Percentiles rank a stretch among this genome's conserved stretches.
Evolutionary conservation across 2,113 vertebrate species (phyloP).

Genomic region (Tinamus guttatus): DNA sequence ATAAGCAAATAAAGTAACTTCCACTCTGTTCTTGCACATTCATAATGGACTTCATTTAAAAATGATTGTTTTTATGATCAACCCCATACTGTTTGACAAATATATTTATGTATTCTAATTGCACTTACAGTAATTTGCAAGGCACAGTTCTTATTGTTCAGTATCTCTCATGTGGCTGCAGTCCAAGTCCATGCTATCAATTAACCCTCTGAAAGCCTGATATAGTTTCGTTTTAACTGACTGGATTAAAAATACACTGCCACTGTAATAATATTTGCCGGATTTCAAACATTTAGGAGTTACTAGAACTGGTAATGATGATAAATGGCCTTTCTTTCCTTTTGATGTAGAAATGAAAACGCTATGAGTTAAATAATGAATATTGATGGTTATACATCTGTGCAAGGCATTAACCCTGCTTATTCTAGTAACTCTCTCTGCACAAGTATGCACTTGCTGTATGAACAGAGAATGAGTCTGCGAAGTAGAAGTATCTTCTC

Average conservation of each 20-base stretch:
- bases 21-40: neutral
- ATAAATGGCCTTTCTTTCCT: neutral
- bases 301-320: neutral
- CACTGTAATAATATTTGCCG: neutral
- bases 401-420: neutral
- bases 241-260: neutral
- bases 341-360: neutral
- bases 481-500: neutral
- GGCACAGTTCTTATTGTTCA: neutral
- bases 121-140: neutral
- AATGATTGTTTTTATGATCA: neutral
- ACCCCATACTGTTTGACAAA: neutral
- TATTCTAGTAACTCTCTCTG: neutral
- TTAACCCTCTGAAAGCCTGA: neutral
- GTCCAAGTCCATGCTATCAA: neutral
- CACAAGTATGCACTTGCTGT: neutral
- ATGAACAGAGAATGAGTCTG: accelerated
- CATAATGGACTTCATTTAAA: conserved; percentile 5
- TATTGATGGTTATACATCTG: neutral
- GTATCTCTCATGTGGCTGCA: neutral
- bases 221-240: neutral
- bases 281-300: conserved; percentile 43
- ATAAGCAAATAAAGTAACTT: neutral
- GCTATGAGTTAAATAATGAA: neutral
- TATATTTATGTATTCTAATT: conserved; percentile 44